Evolutionary conservation across 2,888 invertebrate genomes (phyloP), one percentile per base, ranked within the genome.

Genomic region (Candidula unifasciata): DNA sequence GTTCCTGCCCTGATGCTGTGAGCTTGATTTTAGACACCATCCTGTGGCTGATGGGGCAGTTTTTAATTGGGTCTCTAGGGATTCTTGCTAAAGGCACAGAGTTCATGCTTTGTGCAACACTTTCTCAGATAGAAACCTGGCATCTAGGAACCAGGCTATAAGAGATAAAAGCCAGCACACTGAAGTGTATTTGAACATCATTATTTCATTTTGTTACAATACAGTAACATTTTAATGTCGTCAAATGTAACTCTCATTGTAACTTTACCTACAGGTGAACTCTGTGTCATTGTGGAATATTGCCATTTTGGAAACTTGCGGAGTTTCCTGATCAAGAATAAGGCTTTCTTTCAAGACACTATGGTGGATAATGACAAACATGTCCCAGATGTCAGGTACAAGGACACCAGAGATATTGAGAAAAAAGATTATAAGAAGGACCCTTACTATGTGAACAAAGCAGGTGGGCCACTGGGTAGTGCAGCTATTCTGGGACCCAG

Each of bases 251-350:
- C 13, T 44, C 44, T 44, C 2, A 44, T 44, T 10, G 44, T 44
- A 10, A 44, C 44, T 1, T 13, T 13, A 44, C 44, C 44, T 35
- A 52, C 74, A 95, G 95, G 97, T 79, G 98, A 98, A 94, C 94
- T 99, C 33, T 95, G 96, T 91, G 97, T 99, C 0, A 97, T 99
- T 88, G 98, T 99, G 0, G 99, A 99, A 93, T 98, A 96, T 93
- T 99, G 99, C 93, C 96, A 96, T 87, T 98, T 96, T 94, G 99
- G 99, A 35, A 98, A 97, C 93, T 95, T 99, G 18, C 97, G 98
- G 90, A 96, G 97, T 93, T 98, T 97, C 93, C 94, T 99, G 88
- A 95, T 97, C 83, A 95, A 96, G 57, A 97, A 98, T 92, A 95
- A 97, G 33, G 95, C 96, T 57, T 95, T 96, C 87, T 98, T 97